A percentile compares a stretch with the other conserved stretches of the same genome.
phyloP scores from a whole-genome alignment of 2,888 invertebrate genomes.

The Drosophila niveifrons region DNA sequence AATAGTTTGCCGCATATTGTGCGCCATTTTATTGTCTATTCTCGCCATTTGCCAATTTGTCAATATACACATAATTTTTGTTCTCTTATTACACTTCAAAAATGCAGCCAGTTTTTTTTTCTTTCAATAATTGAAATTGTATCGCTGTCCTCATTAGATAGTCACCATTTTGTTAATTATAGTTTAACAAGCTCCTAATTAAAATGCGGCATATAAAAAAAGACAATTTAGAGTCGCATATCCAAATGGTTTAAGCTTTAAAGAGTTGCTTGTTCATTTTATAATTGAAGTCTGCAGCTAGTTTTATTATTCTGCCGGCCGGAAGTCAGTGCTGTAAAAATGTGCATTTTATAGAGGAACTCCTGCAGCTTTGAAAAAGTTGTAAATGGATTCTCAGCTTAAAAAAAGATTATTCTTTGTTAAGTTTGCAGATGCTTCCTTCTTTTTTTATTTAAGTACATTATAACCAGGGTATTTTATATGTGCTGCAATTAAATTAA shows the following conservation, averaged over 20 bases:
- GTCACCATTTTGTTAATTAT: constrained; percentile 20
- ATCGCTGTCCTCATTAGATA: constrained; percentile 9
- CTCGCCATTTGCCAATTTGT: constrained; percentile 8
- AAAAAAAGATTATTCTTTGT: too few relatives aligned
- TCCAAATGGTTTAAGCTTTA: neutral
- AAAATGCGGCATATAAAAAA: constrained; percentile 6
- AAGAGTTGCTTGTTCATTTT: constrained; percentile 1
- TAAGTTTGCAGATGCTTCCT: too few relatives aligned
- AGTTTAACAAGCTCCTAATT: constrained; percentile 12
- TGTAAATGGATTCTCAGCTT: neutral
- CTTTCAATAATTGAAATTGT: constrained; percentile 21
- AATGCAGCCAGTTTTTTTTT: constrained; percentile 1
- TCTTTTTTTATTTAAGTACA: too few relatives aligned
- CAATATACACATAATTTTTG: constrained; percentile 1
- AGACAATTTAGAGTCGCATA: neutral
- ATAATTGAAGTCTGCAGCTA: neutral
- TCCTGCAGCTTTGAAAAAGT: neutral
- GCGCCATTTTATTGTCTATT: constrained; percentile 49
- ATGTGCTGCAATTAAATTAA: too few relatives aligned
- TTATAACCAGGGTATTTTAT: too few relatives aligned
- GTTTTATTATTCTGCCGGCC: neutral
- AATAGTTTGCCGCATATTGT: constrained; percentile 44
- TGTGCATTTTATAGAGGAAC: neutral
- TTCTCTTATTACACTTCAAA: constrained; percentile 10
- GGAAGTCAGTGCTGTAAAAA: neutral